Conservation (phyloP, 2,797 vertebrate genomes). For the Helostoma temminkii region DNA sequence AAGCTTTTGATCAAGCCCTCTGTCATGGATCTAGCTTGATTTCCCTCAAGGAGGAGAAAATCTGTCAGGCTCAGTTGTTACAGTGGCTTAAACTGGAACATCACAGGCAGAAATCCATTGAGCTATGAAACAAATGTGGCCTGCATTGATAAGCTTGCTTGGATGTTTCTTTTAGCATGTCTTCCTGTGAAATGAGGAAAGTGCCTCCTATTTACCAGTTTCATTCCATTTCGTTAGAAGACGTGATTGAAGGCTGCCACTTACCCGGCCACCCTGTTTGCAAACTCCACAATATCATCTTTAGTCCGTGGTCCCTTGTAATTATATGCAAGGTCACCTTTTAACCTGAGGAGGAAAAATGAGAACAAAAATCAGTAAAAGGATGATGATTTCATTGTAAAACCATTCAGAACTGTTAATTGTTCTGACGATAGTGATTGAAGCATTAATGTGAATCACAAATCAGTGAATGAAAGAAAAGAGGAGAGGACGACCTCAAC, state of each 20-base stretch:
- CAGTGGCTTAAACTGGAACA: slow-evolving; percentile 65
- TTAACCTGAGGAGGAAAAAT: slow-evolving; percentile 85
- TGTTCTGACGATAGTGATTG: background rate
- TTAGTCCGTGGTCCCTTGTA: slow-evolving; percentile 97
- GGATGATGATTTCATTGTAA: background rate
- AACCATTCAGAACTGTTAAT: background rate
- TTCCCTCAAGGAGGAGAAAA: slow-evolving; percentile 68
- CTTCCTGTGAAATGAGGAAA: slow-evolving; percentile 35
- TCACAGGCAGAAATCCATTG: slow-evolving; percentile 46
- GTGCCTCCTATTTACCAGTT: slow-evolving; percentile 2
- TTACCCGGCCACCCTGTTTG: slow-evolving; percentile 98
- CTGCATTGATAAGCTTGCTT: slow-evolving; percentile 50
- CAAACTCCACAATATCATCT: slow-evolving; percentile 97
- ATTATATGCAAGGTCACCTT: slow-evolving; percentile 95
- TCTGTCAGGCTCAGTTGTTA: slow-evolving; percentile 63
- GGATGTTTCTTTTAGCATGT: slow-evolving; percentile 34
- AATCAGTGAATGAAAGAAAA: background rate
- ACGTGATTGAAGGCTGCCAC: slow-evolving; percentile 46
- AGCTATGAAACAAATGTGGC: slow-evolving; percentile 64
- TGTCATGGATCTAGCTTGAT: slow-evolving; percentile 62
- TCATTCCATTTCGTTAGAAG: background rate
- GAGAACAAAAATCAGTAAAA: slow-evolving; percentile 10
- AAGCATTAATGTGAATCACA: background rate
- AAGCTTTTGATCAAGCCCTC: slow-evolving; percentile 70
- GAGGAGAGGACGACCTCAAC: background rate